A percentile compares a stretch with the other conserved stretches of the same genome.
Evolutionary conservation across 2,888 invertebrate species (phyloP).

Genomic region (Lathronympha strigana): DNA sequence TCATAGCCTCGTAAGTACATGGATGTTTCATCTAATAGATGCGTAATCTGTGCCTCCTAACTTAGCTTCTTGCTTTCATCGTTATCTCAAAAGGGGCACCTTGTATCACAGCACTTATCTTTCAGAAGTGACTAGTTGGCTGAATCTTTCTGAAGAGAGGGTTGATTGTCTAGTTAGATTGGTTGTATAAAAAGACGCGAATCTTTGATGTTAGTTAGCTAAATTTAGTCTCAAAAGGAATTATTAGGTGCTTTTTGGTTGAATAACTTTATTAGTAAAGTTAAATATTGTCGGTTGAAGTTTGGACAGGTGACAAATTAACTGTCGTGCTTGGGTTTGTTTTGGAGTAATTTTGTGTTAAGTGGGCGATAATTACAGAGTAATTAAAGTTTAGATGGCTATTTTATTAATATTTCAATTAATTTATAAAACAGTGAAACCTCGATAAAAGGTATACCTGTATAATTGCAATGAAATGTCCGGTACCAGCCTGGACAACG

Average conservation of each 20-base stretch:
- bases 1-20: too few species aligned
- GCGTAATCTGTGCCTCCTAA: not conserved
- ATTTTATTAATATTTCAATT: too few species aligned
- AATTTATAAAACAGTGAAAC: too few species aligned
- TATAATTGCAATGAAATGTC: too few species aligned
- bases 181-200: not conserved
- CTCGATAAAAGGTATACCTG: too few species aligned
- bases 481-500: too few species aligned
- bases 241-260: too few species aligned
- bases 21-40: too few species aligned
- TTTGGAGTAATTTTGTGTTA: not conserved
- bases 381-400: too few species aligned
- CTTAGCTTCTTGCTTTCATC: conserved; percentile 21
- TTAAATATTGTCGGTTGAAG: not conserved
- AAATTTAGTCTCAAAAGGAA: too few species aligned
- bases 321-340: not conserved
- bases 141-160: conserved; percentile 12
- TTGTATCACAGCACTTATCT: not conserved
- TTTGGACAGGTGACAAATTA: not conserved
- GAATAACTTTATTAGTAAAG: not conserved
- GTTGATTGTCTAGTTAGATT: too few species aligned
- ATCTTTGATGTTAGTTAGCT: not conserved
- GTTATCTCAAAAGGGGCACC: conserved; percentile 10
- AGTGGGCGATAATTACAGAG: not conserved
- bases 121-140: not conserved